Evolutionary conservation across 2,888 invertebrate species (phyloP).

Genomic region (Teinopalpus imperialis): DNA sequence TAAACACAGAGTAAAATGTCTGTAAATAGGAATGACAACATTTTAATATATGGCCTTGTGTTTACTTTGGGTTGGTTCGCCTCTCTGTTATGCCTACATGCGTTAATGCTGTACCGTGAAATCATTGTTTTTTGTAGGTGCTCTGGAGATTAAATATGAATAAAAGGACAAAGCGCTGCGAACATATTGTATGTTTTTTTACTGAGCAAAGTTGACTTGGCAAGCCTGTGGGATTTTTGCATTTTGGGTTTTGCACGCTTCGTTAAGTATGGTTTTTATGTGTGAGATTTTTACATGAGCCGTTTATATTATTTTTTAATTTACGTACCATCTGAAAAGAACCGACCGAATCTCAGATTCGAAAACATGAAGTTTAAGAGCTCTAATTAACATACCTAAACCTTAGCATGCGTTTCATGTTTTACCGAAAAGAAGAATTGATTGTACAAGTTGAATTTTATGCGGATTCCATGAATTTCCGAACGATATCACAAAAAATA

Average conservation of each 20-base stretch:
- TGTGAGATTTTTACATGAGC: constrained; percentile 43
- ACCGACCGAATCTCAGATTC: constrained; percentile 7
- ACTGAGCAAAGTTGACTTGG: constrained; percentile 58
- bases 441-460: background rate
- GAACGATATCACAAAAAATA: too few species aligned
- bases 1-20: constrained; percentile 80
- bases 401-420: constrained; percentile 12
- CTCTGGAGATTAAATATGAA: constrained; percentile 76
- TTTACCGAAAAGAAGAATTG: constrained; percentile 15
- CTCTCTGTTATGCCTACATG: constrained; percentile 79
- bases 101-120: constrained; percentile 80
- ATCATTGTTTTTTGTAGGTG: constrained; percentile 78
- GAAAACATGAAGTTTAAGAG: constrained; percentile 15
- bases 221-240: constrained; percentile 65
- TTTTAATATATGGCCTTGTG: constrained; percentile 78
- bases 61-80: constrained; percentile 71
- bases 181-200: constrained; percentile 66
- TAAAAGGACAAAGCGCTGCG: constrained; percentile 72
- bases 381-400: constrained; percentile 23
- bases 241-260: constrained; percentile 49
- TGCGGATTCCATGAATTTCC: background rate
- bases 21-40: constrained; percentile 81
- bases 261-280: constrained; percentile 52
- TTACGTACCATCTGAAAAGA: constrained; percentile 12
- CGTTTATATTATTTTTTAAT: constrained; percentile 17